Conservation (phyloP, 1,140 invertebrate species). For the Papilio helenus region DNA sequence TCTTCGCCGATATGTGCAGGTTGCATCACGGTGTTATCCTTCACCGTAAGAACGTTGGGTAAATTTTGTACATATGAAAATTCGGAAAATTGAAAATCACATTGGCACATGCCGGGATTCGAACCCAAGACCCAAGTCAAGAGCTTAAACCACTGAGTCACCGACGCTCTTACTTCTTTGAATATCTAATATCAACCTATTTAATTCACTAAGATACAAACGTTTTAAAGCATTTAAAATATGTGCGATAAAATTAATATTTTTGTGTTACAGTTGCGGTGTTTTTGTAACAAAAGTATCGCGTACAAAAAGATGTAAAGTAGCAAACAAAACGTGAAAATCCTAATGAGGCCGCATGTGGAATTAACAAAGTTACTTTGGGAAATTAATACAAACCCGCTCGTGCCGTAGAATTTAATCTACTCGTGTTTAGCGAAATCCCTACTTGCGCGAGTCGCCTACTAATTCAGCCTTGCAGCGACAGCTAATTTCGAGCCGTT, state of each 20-base stretch:
- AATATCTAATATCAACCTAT: no score
- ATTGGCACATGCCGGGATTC: no score
- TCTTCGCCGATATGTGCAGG: no score
- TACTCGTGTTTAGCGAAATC: constrained; percentile 40
- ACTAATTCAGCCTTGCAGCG: constrained; percentile 31
- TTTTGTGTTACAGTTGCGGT: not conserved
- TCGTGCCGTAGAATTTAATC: constrained; percentile 49
- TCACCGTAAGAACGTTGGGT: no score
- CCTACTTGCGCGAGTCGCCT: constrained; percentile 27
- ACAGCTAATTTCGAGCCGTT: constrained; percentile 33
- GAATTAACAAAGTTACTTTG: constrained; percentile 48
- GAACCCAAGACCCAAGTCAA: no score
- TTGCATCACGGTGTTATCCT: no score
- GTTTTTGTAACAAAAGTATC: not conserved
- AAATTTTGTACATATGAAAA: no score
- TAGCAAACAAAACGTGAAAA: constrained; percentile 10
- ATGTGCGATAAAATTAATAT: not conserved
- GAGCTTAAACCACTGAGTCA: no score
- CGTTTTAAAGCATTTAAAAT: not conserved
- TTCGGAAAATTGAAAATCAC: no score
- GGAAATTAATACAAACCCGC: constrained; percentile 48
- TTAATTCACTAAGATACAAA: not conserved
- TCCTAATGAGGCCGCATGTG: constrained; percentile 22
- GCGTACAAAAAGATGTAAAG: not conserved
- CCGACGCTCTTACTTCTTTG: no score